Percentiles rank a stretch among this genome's conserved stretches.
Conservation (phyloP, 2,888 invertebrate genomes). For the Hirtodrosophila alboralis region DNA sequence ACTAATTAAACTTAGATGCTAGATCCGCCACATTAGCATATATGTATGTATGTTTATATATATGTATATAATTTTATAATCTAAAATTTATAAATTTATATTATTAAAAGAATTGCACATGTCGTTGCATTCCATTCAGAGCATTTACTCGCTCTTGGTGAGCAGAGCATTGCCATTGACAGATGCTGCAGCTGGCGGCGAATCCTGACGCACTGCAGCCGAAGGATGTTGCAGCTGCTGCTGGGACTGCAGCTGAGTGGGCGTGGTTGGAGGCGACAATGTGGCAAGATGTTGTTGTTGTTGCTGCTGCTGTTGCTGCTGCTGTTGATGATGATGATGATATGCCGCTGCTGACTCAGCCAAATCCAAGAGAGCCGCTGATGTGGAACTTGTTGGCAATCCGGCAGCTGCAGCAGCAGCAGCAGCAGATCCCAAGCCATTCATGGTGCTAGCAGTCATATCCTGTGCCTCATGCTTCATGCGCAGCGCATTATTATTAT, state of each 20-base stretch:
- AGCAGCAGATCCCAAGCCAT: slow-evolving; percentile 72
- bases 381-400: slow-evolving; percentile 44
- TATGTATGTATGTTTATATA: slow-evolving; percentile 11
- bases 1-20: slow-evolving; percentile 21
- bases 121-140: slow-evolving; percentile 2
- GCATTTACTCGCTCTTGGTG: slow-evolving; percentile 64
- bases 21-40: slow-evolving; percentile 24
- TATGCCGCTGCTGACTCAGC: slow-evolving; percentile 70
- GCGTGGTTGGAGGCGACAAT: slow-evolving; percentile 80
- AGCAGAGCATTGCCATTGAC: slow-evolving; percentile 52
- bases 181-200: slow-evolving; percentile 33
- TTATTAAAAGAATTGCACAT: slow-evolving; percentile 38
- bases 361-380: slow-evolving; percentile 64
- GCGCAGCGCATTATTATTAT: slow-evolving; percentile 77
- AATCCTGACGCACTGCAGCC: slow-evolving; percentile 51
- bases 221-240: slow-evolving; percentile 33
- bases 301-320: slow-evolving; percentile 58
- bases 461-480: slow-evolving; percentile 83
- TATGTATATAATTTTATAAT: slow-evolving; percentile 18
- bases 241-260: slow-evolving; percentile 65
- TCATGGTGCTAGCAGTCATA: slow-evolving; percentile 83
- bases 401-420: slow-evolving; percentile 17
- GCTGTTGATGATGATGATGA: slow-evolving; percentile 72
- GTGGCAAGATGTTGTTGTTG: slow-evolving; percentile 66
- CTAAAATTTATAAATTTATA: slow-evolving; percentile 16